Base-by-base conservation (phyloP, 2,888 invertebrate species). In the Hipparchia semele region DNA sequence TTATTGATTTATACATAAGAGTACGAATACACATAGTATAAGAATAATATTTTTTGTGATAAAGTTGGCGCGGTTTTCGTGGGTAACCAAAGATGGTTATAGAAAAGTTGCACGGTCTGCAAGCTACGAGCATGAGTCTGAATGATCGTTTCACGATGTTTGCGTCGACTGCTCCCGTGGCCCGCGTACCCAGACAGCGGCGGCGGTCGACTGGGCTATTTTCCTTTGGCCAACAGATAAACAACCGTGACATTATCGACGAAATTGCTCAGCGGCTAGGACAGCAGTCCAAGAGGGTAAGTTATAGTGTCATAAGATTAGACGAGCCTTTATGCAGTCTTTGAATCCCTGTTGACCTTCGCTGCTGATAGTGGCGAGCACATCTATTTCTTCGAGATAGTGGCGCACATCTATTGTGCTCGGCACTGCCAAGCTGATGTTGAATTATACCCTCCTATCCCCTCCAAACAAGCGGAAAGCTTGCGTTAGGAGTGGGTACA, bases 51-150 rank as follows among this genome's bases (percentile, higher is more conserved):
- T 23, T 67, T 13, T 45, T 6, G 23, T 6, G 4, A 7, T 46
- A 46, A 10, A 23, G 10, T 33, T 59, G 23, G n/a, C 61, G 61
- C 53, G 53, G 10, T n/a, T 60, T 61, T 60, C 53, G 60, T 59
- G 51, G 60, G 51, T 53, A 60, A 60, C 6, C 51, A 12, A 65
- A 23, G 10, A 91, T 90, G 89, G 83, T 87, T 71, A 87, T 93
- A 73, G 89, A 92, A 73, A 88, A 89, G 83, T 82, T 94, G 66
- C 87, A 88, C 74, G 91, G 91, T 74, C 87, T 94, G 53, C 91
- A 91, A 70, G 87, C 94, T 12, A 95, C 95, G 10, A 79, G 79
- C 56, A 74, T 92, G 73, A 88, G 84, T 68, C 80, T 91, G 68
- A 83, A 90, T 75, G 87, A 91, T 4, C 82, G 92, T 66, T 92